Percentiles rank a stretch among this genome's conserved stretches.
Conservation (phyloP, 1,140 invertebrate species). For the Drosophila kohkoa region DNA sequence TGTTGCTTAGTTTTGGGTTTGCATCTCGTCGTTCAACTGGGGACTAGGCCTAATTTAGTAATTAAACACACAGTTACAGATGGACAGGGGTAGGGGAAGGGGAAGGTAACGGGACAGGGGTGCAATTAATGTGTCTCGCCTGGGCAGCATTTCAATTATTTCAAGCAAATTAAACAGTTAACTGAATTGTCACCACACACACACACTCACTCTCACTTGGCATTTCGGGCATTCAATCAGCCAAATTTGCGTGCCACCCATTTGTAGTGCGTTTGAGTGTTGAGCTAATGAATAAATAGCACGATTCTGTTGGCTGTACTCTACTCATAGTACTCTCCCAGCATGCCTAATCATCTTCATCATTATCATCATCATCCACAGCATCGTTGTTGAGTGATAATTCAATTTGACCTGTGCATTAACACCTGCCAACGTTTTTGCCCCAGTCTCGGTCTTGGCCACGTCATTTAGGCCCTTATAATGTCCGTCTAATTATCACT, state of each 20-base stretch:
- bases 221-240: conserved; percentile 64
- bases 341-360: conserved; percentile 37
- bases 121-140: conserved; percentile 44
- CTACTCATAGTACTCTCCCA: conserved; percentile 4
- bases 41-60: conserved; percentile 50
- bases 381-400: conserved; percentile 62
- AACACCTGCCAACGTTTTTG: conserved; percentile 71
- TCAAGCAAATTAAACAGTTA: conserved; percentile 80
- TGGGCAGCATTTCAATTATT: conserved; percentile 73
- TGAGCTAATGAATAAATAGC: conserved; percentile 74
- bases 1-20: not conserved
- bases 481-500: conserved; percentile 53
- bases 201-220: conserved; percentile 26
- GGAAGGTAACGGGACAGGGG: not conserved
- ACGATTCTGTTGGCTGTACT: conserved; percentile 36
- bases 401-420: conserved; percentile 72
- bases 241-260: conserved; percentile 33
- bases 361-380: conserved; percentile 16
- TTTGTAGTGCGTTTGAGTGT: conserved; percentile 38
- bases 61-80: conserved; percentile 47
- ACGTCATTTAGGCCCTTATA: conserved; percentile 35
- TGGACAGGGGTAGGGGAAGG: not conserved
- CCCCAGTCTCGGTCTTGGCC: conserved; percentile 30
- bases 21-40: conserved; percentile 1
- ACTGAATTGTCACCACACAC: conserved; percentile 71